A percentile compares a stretch with the other conserved stretches of the same genome.
Evolutionary conservation across 2,888 invertebrate species (phyloP).

Genomic region (Cybosia mesomella): DNA sequence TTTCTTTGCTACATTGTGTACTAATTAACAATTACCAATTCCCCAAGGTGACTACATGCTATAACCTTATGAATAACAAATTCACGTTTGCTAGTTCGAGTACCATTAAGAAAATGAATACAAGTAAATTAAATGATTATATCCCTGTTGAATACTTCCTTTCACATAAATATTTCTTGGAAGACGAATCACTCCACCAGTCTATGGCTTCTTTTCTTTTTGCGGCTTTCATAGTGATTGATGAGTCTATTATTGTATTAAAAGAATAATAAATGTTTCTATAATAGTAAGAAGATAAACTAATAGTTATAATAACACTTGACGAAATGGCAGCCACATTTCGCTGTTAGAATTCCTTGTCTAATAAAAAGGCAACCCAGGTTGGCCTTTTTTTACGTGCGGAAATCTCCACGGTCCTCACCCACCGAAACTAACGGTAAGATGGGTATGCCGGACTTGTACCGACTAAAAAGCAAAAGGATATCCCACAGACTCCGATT

Average conservation of each 20-base stretch:
- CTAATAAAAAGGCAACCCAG: neutral
- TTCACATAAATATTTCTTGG: constrained; percentile 7
- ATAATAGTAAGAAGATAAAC: neutral
- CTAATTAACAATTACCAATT: neutral
- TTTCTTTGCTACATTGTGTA: neutral
- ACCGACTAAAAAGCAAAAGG: no score
- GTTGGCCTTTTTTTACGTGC: no score
- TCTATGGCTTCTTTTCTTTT: neutral
- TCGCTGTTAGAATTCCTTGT: neutral
- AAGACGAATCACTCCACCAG: constrained; percentile 14
- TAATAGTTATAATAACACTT: neutral
- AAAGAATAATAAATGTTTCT: neutral
- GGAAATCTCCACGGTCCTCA: no score
- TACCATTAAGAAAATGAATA: neutral
- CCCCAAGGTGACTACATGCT: neutral
- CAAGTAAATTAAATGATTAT: neutral
- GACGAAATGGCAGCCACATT: neutral
- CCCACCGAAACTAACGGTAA: no score
- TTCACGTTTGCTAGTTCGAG: neutral
- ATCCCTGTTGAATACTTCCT: neutral
- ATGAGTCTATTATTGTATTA: constrained; percentile 4
- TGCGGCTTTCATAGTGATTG: constrained; percentile 3
- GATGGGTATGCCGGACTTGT: no score
- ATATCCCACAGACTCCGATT: no score
- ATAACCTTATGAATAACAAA: neutral